A percentile compares a stretch with the other conserved stretches of the same genome.
Evolutionary conservation across 2,797 vertebrate genomes (phyloP).

Genomic region (Mormyrops attenuatus): DNA sequence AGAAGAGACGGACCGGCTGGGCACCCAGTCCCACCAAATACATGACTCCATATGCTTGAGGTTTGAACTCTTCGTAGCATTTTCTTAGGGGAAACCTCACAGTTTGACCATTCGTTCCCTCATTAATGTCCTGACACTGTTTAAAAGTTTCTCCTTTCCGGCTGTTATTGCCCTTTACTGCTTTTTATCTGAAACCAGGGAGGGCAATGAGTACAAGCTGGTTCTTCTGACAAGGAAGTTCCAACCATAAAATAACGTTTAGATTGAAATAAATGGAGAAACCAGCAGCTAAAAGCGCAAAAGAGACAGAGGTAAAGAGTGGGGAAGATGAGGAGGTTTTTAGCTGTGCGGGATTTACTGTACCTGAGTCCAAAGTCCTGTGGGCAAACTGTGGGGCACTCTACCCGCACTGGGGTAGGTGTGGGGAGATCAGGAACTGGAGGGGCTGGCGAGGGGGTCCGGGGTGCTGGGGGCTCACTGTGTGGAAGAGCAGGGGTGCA

Average conservation of each 20-base stretch:
- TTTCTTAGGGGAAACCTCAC: background rate
- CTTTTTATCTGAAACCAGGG: background rate
- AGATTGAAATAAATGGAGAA: background rate
- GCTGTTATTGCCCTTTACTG: background rate
- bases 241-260: background rate
- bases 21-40: background rate
- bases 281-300: background rate
- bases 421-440: constrained; percentile 17
- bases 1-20: background rate
- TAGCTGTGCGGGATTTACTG: constrained; percentile 6
- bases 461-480: constrained; percentile 22
- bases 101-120: background rate
- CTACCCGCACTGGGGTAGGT: background rate
- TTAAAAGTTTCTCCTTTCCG: background rate
- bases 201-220: background rate
- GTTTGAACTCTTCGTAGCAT: background rate
- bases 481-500: constrained; percentile 22
- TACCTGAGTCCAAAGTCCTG: constrained; percentile 54
- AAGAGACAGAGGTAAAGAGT: background rate
- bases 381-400: background rate
- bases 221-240: background rate
- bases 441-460: constrained; percentile 27
- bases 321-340: background rate
- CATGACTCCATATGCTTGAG: background rate
- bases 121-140: background rate